Percentiles rank a stretch among this genome's conserved stretches.
phyloP scores from a whole-genome alignment of 2,888 invertebrate species.

The Aphodius granarius region DNA sequence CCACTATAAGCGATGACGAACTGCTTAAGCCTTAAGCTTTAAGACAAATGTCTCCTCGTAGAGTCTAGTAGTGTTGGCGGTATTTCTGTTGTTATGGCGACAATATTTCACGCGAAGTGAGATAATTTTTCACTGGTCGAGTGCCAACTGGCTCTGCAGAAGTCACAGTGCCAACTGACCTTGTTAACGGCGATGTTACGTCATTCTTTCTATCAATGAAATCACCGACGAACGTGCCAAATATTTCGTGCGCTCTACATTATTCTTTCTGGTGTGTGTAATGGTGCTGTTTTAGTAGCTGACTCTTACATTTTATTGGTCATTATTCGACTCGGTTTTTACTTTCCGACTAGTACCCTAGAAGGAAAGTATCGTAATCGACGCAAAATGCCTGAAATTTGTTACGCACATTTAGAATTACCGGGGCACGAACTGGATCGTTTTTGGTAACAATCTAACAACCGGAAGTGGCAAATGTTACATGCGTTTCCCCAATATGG shows the following conservation, averaged over 20 bases:
- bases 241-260: not conserved
- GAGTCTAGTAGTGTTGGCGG: not conserved
- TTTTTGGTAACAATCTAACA: too few relatives aligned
- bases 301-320: not conserved
- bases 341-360: too few relatives aligned
- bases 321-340: too few relatives aligned
- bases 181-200: conserved; percentile 17
- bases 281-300: not conserved
- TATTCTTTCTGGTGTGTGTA: not conserved
- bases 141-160: not conserved
- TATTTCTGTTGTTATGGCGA: not conserved
- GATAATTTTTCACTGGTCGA: not conserved
- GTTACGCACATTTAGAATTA: too few relatives aligned
- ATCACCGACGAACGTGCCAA: not conserved
- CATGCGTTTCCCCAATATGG: too few relatives aligned
- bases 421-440: too few relatives aligned
- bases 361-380: too few relatives aligned
- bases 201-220: conserved; percentile 15
- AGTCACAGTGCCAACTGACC: conserved; percentile 16
- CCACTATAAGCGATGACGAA: not conserved
- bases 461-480: too few relatives aligned
- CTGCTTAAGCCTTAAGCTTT: not conserved
- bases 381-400: too few relatives aligned
- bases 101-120: not conserved
- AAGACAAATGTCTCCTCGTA: not conserved